Evolutionary conservation across 92 coral and sea anemone species (phyloP).

Genomic region (Heteractis magnifica): DNA sequence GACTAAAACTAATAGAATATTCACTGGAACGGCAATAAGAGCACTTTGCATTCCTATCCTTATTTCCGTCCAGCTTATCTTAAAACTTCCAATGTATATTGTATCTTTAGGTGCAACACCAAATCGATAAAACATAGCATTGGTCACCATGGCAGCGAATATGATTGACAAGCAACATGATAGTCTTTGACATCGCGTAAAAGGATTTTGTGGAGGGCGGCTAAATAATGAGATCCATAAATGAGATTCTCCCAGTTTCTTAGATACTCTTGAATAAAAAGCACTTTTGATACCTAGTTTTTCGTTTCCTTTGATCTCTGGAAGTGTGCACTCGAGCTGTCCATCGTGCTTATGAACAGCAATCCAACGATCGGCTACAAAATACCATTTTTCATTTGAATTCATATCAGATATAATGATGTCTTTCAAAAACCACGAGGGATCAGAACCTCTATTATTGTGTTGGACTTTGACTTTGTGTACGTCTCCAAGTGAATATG

Average conservation of each 20-base stretch:
- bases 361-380: conserved; percentile 86
- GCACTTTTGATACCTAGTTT: conserved; percentile 58
- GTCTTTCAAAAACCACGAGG: conserved; percentile 85
- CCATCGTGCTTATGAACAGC: conserved; percentile 89
- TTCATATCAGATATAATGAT: conserved; percentile 62
- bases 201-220: conserved; percentile 77
- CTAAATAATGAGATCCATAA: conserved; percentile 85
- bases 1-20: conserved; percentile 62
- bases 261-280: conserved; percentile 66
- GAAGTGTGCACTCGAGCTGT: conserved; percentile 57
- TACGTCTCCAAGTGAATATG: conserved; percentile 63
- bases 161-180: conserved; percentile 78
- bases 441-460: conserved; percentile 75
- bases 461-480: conserved; percentile 76
- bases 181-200: conserved; percentile 83
- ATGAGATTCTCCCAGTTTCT: conserved; percentile 78
- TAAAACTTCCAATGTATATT: conserved; percentile 64
- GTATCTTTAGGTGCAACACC: conserved; percentile 59
- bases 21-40: conserved; percentile 72
- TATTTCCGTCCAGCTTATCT: conserved; percentile 74
- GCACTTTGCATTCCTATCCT: conserved; percentile 85
- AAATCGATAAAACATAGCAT: conserved; percentile 80
- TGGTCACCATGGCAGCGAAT: conserved; percentile 80
- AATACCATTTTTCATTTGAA: conserved; percentile 56
- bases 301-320: conserved; percentile 58